These are phyloP conservation scores for Megaceryle maxima DNA, from an alignment of 2,113 vertebrate genomes.

Conservation along the genomic window DNA sequence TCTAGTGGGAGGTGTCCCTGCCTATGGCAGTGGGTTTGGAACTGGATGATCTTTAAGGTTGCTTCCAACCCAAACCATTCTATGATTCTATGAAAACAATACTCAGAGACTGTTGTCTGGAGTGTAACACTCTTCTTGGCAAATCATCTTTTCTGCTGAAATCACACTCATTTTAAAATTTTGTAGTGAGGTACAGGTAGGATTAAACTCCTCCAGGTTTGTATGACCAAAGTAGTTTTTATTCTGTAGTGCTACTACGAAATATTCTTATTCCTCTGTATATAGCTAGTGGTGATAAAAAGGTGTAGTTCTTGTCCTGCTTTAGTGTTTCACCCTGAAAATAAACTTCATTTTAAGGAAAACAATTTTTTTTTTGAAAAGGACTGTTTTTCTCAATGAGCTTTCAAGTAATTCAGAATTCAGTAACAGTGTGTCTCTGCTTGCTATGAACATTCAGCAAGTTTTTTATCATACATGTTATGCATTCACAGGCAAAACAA, in stretches of 20 bases:
- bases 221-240: background rate
- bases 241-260: background rate
- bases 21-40: background rate
- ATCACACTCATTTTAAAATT: background rate
- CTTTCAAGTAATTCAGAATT: background rate
- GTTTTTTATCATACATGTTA: background rate
- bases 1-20: background rate
- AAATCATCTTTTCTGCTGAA: background rate
- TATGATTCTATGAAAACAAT: background rate
- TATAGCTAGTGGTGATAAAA: background rate
- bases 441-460: background rate
- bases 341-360: background rate
- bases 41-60: background rate
- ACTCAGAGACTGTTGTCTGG: background rate
- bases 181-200: fast-evolving
- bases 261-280: background rate
- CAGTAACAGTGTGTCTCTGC: background rate
- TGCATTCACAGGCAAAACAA: background rate
- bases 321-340: background rate
- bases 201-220: background rate
- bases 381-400: background rate
- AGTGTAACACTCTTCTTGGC: background rate
- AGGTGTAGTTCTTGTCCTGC: fast-evolving
- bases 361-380: background rate
- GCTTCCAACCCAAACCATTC: background rate